Base-by-base conservation (phyloP, 2,888 invertebrate genomes). In the Plagodis pulveraria region DNA sequence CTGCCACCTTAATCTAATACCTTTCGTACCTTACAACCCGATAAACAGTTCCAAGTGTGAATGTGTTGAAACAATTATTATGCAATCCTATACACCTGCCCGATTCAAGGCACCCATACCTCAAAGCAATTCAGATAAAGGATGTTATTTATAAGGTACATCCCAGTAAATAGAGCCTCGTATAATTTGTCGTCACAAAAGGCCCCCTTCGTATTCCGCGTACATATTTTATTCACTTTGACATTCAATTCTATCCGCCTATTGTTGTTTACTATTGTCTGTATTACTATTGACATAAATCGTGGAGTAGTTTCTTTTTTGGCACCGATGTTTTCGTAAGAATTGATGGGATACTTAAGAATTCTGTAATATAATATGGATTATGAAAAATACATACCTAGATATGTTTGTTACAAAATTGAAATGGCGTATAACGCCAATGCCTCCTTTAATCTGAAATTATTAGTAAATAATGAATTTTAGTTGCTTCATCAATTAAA, bases 191-290 rank as follows among this genome's bases (percentile, higher is more conserved):
- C 75, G 78, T 77, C 77, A 86, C 87, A 87, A 86, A 81, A 72
- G 80, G 69, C 69, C 67, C 76, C 80, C 80, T 69, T 51, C 63
- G 58, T 56, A 58, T 67, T 71, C 67, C 65, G 75, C 77, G 73
- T 74, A 76, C 80, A 84, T 84, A 87, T 86, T 82, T 86, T 84
- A 83, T 83, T 80, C 81, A 74, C 78, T 79, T 78, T 80, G 86
- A 83, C 86, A 80, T 84, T 78, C 81, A 81, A 85, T 86, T 85
- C 78, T 81, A 81, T 79, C 72, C 69, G 57, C 72, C 77, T 66
- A 78, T 81, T 82, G 81, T 80, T 77, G 77, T 77, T 71, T 71
- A 59, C 77, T 66, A 72, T 78, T 84, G 80, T 83, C 71, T 76
- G 74, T 66, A 62, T 63, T 55, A 63, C 66, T 72, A 73, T 62